Evolutionary conservation across 2,113 vertebrate species (phyloP).

Genomic region (Microtus montanus): DNA sequence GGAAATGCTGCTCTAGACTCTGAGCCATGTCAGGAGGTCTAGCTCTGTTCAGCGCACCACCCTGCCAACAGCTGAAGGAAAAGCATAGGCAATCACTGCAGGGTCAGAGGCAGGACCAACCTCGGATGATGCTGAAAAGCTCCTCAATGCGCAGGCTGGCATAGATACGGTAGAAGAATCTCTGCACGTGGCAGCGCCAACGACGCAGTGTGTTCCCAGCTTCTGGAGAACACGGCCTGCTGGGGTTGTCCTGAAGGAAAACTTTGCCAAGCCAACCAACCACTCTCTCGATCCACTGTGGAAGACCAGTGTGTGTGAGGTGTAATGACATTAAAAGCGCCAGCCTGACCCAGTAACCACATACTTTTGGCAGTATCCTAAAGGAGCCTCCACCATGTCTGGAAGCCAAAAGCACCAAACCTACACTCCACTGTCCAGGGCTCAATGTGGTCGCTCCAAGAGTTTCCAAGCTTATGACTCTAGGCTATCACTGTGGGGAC

Average conservation of each 20-base stretch:
- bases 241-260: slow-evolving; percentile 86
- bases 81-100: too few species aligned
- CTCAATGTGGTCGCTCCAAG: not conserved
- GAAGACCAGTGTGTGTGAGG: not conserved
- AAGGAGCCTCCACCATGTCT: not conserved
- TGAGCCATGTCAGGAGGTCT: accelerated
- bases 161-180: slow-evolving; percentile 97
- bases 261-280: slow-evolving; percentile 96
- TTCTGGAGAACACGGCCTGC: slow-evolving; percentile 64
- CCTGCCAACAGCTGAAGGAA: not conserved
- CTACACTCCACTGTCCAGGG: not conserved
- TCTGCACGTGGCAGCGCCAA: slow-evolving; percentile 96
- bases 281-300: slow-evolving; percentile 96
- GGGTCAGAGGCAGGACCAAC: slow-evolving; percentile 75
- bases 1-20: not conserved
- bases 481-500: accelerated
- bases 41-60: too few species aligned
- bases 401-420: not conserved
- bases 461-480: not conserved
- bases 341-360: not conserved
- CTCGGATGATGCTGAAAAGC: slow-evolving; percentile 98
- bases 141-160: slow-evolving; percentile 97
- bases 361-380: accelerated
- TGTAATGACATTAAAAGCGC: accelerated
- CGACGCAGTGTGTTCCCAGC: slow-evolving; percentile 87